Conservation (phyloP, 35 echinoderm and acorn worm species). For the Ophiothrix spiculata region DNA sequence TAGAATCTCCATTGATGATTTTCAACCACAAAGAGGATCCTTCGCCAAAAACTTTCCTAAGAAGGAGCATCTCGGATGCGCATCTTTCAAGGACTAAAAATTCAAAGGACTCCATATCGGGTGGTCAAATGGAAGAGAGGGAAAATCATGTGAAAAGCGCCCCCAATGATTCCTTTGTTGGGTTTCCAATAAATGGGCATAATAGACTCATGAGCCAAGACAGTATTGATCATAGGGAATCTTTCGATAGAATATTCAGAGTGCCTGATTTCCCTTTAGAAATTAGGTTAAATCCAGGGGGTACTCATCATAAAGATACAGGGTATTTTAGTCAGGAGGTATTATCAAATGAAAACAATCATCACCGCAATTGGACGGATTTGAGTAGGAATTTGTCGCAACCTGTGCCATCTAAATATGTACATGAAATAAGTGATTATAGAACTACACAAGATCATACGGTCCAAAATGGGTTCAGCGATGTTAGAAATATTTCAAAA, state of each 20-base stretch:
- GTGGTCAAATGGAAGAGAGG: no score
- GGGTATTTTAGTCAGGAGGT: not conserved
- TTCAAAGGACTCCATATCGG: no score
- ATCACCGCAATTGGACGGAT: not conserved
- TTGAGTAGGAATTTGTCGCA: no score
- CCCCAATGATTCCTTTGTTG: not conserved
- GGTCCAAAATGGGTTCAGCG: no score
- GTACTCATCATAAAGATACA: not conserved
- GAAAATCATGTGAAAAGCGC: no score
- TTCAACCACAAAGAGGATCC: not conserved
- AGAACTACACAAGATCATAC: no score
- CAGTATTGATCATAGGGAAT: not conserved
- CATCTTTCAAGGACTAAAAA: not conserved
- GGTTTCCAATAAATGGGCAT: not conserved
- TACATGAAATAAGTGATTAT: no score
- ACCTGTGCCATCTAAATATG: no score
- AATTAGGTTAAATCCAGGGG: not conserved
- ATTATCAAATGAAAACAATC: not conserved
- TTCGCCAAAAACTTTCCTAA: not conserved
- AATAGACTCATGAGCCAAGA: not conserved
- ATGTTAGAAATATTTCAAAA: no score
- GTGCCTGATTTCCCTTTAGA: not conserved
- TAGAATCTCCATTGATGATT: no score
- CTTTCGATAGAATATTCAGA: not conserved
- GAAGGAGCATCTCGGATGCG: constrained; percentile 18